phyloP scores from a whole-genome alignment of 2,797 vertebrate genomes.

The Knipowitschia caucasica region DNA sequence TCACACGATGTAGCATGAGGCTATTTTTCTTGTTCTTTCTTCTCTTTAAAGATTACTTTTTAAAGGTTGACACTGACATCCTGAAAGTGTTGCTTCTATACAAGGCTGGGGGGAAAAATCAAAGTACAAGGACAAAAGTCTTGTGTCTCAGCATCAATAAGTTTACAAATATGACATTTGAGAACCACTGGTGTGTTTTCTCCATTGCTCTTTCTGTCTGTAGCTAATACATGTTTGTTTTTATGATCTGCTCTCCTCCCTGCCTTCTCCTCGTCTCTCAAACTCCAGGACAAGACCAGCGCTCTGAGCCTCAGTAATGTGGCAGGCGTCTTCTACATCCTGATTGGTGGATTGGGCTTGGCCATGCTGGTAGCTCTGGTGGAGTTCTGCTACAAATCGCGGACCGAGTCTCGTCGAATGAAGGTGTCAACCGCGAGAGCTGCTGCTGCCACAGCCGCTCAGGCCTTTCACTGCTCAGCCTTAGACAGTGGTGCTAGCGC shows the following conservation, averaged over 20 bases:
- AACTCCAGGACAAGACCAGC: constrained; percentile 92
- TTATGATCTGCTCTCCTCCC: background rate
- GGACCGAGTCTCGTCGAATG: constrained; percentile 97
- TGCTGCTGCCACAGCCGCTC: constrained; percentile 74
- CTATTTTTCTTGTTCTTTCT: too few relatives aligned
- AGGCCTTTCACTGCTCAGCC: constrained; percentile 82
- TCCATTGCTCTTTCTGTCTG: background rate
- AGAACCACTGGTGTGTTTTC: constrained; percentile 9
- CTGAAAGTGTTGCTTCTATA: too few relatives aligned
- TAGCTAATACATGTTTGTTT: background rate
- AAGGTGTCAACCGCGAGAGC: constrained; percentile 87
- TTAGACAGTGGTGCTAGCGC: constrained; percentile 79
- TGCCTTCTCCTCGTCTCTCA: constrained; percentile 43
- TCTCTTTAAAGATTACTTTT: too few relatives aligned
- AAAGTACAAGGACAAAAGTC: background rate
- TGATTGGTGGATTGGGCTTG: constrained; percentile 94
- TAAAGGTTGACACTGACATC: too few relatives aligned
- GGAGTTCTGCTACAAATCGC: constrained; percentile 99
- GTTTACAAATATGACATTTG: background rate
- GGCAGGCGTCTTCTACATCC: constrained; percentile 97
- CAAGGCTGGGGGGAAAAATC: too few relatives aligned
- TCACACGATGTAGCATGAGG: too few relatives aligned
- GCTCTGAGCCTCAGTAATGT: constrained; percentile 97
- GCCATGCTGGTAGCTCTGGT: constrained; percentile 98
- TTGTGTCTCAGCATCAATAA: background rate